A percentile compares a stretch with the other conserved stretches of the same genome.
Conservation (phyloP, 1,140 invertebrate species). For the Platorchestia sp. region DNA sequence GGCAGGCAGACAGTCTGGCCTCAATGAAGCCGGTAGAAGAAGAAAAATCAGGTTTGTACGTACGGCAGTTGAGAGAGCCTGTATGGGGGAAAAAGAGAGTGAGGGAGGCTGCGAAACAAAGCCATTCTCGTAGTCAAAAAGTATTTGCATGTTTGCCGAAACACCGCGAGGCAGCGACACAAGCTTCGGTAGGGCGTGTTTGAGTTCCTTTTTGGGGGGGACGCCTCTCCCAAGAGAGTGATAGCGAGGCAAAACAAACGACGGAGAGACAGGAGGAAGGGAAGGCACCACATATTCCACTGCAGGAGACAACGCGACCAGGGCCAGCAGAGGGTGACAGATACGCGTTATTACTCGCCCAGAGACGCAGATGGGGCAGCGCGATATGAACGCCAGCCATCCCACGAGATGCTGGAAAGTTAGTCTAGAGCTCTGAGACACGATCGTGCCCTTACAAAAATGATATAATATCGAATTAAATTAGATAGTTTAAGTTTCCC, state of each 20-base stretch:
- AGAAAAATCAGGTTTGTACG: neutral
- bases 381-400: neutral
- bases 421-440: neutral
- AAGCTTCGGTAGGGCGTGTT: neutral
- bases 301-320: neutral
- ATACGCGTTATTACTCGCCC: conserved; percentile 10
- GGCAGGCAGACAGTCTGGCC: neutral
- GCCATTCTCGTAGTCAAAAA: conserved; percentile 37
- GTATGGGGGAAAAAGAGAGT: neutral
- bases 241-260: neutral
- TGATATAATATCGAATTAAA: neutral
- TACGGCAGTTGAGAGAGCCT: neutral
- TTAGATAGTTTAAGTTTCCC: too few species aligned
- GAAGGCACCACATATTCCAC: neutral
- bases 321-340: conserved; percentile 6
- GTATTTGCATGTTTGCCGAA: conserved; percentile 33
- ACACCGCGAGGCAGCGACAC: neutral
- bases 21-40: neutral
- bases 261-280: neutral
- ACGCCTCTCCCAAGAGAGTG: conserved; percentile 35
- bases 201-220: neutral
- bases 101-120: neutral
- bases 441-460: neutral
- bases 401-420: neutral
- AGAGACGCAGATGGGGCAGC: neutral